Percentiles rank a stretch among this genome's conserved stretches.
Conservation (phyloP, 2,888 invertebrate genomes). For the Globia sparganii region DNA sequence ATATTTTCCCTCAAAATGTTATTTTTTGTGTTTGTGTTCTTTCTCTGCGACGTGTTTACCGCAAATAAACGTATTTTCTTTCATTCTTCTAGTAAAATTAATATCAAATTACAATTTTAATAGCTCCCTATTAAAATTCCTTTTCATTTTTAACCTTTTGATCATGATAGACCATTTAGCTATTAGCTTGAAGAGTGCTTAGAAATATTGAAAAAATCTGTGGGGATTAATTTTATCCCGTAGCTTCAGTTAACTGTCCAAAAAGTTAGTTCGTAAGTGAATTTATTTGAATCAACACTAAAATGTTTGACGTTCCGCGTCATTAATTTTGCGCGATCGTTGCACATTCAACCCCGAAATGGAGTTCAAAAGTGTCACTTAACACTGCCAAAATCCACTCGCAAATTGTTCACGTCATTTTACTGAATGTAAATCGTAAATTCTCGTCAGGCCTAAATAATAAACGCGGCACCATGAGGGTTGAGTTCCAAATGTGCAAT, state of each 20-base stretch:
- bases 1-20: too few species aligned
- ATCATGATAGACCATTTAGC: not conserved
- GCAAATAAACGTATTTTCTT: too few species aligned
- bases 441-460: conserved; percentile 69
- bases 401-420: conserved; percentile 63
- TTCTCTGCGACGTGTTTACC: too few species aligned
- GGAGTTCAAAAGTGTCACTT: conserved; percentile 46
- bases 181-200: not conserved
- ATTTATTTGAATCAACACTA: conserved; percentile 36
- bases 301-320: conserved; percentile 34
- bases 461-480: conserved; percentile 50
- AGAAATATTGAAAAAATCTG: not conserved
- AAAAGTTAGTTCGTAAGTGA: conserved; percentile 17
- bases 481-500: conserved; percentile 57
- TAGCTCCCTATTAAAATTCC: too few species aligned
- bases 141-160: not conserved
- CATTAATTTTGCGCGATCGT: conserved; percentile 41
- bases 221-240: not conserved
- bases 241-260: not conserved
- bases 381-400: conserved; percentile 54
- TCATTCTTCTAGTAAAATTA: not conserved
- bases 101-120: not conserved
- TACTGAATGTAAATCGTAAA: conserved; percentile 77
- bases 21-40: too few species aligned
- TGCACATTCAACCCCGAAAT: conserved; percentile 50